A percentile compares a stretch with the other conserved stretches of the same genome.
Conservation (phyloP, 2,113 vertebrate genomes). For the Buteo buteo region DNA sequence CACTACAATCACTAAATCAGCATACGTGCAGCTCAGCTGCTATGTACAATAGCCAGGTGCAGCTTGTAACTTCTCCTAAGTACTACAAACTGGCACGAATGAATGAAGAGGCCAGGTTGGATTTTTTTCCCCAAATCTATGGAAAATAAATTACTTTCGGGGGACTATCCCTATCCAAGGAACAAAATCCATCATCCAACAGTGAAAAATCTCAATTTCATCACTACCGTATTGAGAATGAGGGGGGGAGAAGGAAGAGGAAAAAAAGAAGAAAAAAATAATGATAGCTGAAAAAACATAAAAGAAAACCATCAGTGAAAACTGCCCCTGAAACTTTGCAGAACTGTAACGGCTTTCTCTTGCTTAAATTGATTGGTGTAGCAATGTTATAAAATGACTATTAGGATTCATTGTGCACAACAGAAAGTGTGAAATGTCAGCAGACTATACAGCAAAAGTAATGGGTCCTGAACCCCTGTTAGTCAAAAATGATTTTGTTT, state of each 20-base stretch:
- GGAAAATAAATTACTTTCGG: conserved; percentile 30
- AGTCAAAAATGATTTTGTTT: conserved; percentile 84
- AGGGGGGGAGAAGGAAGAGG: neutral
- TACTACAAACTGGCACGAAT: neutral
- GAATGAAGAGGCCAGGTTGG: neutral
- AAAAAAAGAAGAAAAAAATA: conserved; percentile 29
- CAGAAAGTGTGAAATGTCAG: conserved; percentile 79
- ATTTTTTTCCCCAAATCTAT: neutral
- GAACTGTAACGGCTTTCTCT: conserved; percentile 72
- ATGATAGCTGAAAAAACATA: conserved; percentile 51
- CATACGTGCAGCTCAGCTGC: neutral
- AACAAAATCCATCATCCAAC: conserved; percentile 11
- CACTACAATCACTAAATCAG: neutral
- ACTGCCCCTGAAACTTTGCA: conserved; percentile 71
- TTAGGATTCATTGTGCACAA: conserved; percentile 79
- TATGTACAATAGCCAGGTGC: neutral
- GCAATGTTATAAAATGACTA: conserved; percentile 77
- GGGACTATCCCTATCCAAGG: conserved; percentile 1
- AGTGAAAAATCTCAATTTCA: conserved; percentile 48
- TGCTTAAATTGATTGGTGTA: conserved; percentile 75
- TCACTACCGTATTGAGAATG: neutral
- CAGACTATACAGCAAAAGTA: conserved; percentile 74
- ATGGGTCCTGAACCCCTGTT: conserved; percentile 80
- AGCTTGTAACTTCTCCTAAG: neutral
- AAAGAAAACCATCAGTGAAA: conserved; percentile 70